A percentile compares a stretch with the other conserved stretches of the same genome.
Evolutionary conservation across 2,113 vertebrate genomes (phyloP).

Genomic region (Callopanchax toddi): DNA sequence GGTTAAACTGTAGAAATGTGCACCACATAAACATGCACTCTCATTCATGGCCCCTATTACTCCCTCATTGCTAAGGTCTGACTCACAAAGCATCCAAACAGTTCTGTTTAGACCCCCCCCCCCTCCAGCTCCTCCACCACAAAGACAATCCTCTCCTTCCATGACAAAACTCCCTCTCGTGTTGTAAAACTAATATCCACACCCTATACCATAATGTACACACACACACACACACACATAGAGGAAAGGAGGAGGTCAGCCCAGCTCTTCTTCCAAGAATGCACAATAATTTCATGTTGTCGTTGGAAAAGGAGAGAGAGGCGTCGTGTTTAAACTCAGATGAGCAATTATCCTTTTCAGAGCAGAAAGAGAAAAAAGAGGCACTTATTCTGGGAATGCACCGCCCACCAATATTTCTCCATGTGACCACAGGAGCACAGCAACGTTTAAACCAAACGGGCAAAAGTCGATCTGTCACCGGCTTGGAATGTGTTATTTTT

Average conservation of each 20-base stretch:
- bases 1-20: conserved; percentile 69
- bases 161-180: conserved; percentile 41
- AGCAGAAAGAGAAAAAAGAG: conserved; percentile 44
- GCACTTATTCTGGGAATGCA: conserved; percentile 65
- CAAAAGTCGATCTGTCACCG: conserved; percentile 70
- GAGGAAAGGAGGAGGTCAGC: conserved; percentile 64
- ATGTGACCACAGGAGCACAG: conserved; percentile 53
- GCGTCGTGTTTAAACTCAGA: conserved; percentile 71
- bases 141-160: conserved; percentile 41
- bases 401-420: conserved; percentile 68
- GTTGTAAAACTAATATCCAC: conserved; percentile 26
- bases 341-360: conserved; percentile 77
- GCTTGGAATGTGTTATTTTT: conserved; percentile 73
- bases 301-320: conserved; percentile 63
- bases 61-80: conserved; percentile 79
- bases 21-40: conserved; percentile 74
- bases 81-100: conserved; percentile 71
- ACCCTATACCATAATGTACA: conserved; percentile 6
- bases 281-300: conserved; percentile 67
- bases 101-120: conserved; percentile 34
- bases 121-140: conserved; percentile 18
- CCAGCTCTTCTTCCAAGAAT: conserved; percentile 72
- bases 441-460: conserved; percentile 62
- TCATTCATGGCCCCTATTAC: conserved; percentile 74
- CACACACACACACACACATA: conserved; percentile 14